A percentile compares a stretch with the other conserved stretches of the same genome.
Conservation (phyloP, 2,888 invertebrate genomes). For the Orchestes rusci region DNA sequence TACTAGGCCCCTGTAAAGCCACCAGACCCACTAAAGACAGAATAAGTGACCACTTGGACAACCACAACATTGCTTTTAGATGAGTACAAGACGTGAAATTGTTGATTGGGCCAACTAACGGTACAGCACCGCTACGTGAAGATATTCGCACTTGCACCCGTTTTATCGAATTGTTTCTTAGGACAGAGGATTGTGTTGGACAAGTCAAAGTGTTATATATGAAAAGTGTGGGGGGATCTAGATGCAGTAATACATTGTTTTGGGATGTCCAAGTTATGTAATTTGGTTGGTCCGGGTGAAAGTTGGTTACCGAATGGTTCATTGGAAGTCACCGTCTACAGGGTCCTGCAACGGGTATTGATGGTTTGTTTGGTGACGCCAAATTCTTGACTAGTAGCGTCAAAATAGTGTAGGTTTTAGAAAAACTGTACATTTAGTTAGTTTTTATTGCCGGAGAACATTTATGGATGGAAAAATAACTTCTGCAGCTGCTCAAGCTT, state of each 20-base stretch:
- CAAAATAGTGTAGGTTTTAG: too few species aligned
- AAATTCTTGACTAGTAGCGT: too few species aligned
- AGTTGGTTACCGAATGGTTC: constrained; percentile 19
- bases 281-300: constrained; percentile 23
- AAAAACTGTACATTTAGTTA: too few species aligned
- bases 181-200: background rate
- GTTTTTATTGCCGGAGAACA: too few species aligned
- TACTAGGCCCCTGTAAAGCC: constrained; percentile 49
- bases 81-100: background rate
- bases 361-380: background rate
- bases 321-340: constrained; percentile 12
- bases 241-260: constrained; percentile 15
- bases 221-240: constrained; percentile 15
- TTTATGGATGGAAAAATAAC: too few species aligned
- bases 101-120: constrained; percentile 22
- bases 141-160: constrained; percentile 17
- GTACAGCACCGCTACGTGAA: constrained; percentile 16
- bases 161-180: constrained; percentile 1
- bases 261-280: constrained; percentile 23
- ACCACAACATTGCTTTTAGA: constrained; percentile 34
- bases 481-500: too few species aligned
- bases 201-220: constrained; percentile 14
- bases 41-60: constrained; percentile 51
- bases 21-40: constrained; percentile 47
- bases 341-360: background rate